These are phyloP conservation scores for Ceyx melanurus DNA, from an alignment of 2,113 vertebrate species.

Conservation along the genomic window DNA sequence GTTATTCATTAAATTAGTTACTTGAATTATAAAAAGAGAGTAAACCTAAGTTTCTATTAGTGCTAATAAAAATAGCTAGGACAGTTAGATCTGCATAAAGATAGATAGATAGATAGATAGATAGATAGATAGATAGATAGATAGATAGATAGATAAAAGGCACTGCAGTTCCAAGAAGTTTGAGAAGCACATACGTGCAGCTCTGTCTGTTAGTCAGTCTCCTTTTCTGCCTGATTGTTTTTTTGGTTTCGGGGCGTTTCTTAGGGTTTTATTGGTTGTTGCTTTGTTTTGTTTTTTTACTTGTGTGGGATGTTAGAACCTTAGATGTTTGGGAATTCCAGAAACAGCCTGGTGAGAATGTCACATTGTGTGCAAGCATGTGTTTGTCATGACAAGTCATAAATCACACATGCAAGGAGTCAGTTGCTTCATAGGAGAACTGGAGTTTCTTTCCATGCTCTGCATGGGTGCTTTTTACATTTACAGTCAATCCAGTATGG, in stretches of 20 bases:
- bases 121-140: no score
- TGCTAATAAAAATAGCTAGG: neutral
- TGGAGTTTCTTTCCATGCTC: neutral
- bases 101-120: no score
- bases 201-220: neutral
- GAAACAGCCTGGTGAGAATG: neutral
- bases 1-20: neutral
- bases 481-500: neutral
- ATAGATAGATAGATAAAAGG: neutral
- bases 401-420: neutral
- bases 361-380: neutral
- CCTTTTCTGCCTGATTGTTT: neutral
- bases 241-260: neutral
- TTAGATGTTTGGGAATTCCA: neutral
- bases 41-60: neutral
- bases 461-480: neutral
- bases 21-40: neutral
- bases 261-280: no score
- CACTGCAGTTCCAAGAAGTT: neutral
- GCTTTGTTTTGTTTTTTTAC: neutral
- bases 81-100: neutral
- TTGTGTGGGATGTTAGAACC: neutral
- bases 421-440: neutral
- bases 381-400: neutral
- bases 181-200: accelerated